Base-by-base conservation (phyloP, 2,797 vertebrate genomes). In the Manis javanica region DNA sequence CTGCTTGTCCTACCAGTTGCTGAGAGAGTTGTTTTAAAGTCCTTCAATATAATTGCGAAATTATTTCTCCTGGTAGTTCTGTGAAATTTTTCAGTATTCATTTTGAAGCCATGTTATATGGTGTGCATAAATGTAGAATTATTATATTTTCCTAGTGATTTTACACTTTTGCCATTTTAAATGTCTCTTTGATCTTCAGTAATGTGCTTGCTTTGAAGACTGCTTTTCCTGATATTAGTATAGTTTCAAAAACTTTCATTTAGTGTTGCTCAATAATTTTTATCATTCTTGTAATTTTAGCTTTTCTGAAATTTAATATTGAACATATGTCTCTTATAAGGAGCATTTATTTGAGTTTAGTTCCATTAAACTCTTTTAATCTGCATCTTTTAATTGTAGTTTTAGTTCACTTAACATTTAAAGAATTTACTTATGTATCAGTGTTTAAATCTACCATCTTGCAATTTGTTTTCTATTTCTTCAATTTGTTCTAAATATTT, bases 361-460 rank as follows among this genome's bases (percentile, higher is more conserved):
- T 14, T 92, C 64, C 31, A 84, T 90, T 39, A 79, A 69, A 75
- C 5, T 87, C 68, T 72, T 90, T 92, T 94, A 72, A 53, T 61
- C 19, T 63, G 74, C 21, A 97, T 61, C 34, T 63, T 82, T 74
- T 9, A 93, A 63, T 69, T 81, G 0, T 46, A 91, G 39, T 86
- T 75, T 94, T 55, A 82, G 14, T 66, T 77, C 16, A 75, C 61
- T 63, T 81, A 68, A 59, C 13, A 87, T 69, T 82, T 75, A 24
- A 37, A 71, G 4, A 34, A 64, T 83, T 87, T 87, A 31, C 5
- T 21, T 75, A 29, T 26, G 51, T 69, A n/a, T 9, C 5, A 9
- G 3, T 89, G 15, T 59, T 94, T 84, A 81, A 88, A 81, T 74
- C 7, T 49, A 61, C 19, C 4, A 64, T 64, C 9, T 72, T 72